phyloP scores from a whole-genome alignment of 2,113 vertebrate genomes.

The Pogonocichla stellata region DNA sequence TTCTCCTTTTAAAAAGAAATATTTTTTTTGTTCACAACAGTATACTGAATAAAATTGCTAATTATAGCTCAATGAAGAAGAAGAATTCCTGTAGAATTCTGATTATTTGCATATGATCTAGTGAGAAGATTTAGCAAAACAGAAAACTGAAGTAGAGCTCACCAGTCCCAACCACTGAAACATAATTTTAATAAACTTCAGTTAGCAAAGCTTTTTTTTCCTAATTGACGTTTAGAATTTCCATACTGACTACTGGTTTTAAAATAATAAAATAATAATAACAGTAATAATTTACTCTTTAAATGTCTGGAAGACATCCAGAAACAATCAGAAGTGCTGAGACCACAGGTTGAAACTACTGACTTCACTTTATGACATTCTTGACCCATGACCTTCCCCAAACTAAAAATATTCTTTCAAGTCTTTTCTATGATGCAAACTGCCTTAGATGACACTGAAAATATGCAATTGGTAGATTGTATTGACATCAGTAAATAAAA shows the following conservation, averaged over 20 bases:
- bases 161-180: neutral
- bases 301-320: neutral
- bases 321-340: neutral
- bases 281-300: neutral
- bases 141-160: neutral
- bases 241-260: neutral
- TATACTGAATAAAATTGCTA: neutral
- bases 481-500: neutral
- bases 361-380: neutral
- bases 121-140: neutral
- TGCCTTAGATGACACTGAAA: neutral
- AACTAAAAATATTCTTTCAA: neutral
- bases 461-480: neutral
- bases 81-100: neutral
- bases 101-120: neutral
- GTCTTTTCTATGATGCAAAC: neutral
- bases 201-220: neutral
- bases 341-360: neutral
- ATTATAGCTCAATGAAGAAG: neutral
- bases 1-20: neutral
- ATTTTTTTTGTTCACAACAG: neutral
- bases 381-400: neutral
- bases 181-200: neutral
- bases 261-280: too few relatives aligned
- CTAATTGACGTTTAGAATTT: neutral